Evolutionary conservation across 2,888 invertebrate species (phyloP).

Genomic region (Mimas tiliae): DNA sequence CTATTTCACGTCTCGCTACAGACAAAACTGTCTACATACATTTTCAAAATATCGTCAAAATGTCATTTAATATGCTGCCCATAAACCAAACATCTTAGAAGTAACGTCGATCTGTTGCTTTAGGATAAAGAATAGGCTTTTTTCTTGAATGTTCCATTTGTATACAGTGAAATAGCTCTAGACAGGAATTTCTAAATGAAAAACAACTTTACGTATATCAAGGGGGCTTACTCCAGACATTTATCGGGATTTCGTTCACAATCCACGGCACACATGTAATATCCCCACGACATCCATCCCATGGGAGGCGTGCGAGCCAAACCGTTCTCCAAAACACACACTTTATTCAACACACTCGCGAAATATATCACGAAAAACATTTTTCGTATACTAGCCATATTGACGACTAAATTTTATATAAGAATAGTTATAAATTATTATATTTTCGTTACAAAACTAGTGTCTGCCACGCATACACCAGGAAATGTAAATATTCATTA

Average conservation of each 20-base stretch:
- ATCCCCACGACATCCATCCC: slow-evolving; percentile 91
- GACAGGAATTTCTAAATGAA: not conserved
- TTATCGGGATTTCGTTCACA: slow-evolving; percentile 85
- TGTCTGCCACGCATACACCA: slow-evolving; percentile 4
- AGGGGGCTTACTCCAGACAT: slow-evolving; percentile 85
- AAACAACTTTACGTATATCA: not conserved
- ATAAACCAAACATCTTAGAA: too few species aligned
- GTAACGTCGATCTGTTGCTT: too few species aligned
- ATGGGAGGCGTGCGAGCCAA: slow-evolving; percentile 88
- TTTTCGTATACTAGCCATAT: not conserved
- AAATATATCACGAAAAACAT: slow-evolving; percentile 33
- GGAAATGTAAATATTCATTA: not conserved
- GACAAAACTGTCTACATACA: too few species aligned
- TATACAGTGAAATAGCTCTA: too few species aligned
- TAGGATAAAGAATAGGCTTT: too few species aligned
- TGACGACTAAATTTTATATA: not conserved
- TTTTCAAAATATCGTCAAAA: too few species aligned
- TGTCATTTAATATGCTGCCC: too few species aligned
- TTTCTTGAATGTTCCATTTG: too few species aligned
- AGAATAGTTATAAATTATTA: not conserved
- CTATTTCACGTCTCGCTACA: too few species aligned
- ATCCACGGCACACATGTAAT: slow-evolving; percentile 86
- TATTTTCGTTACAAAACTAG: not conserved
- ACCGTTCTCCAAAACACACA: slow-evolving; percentile 84
- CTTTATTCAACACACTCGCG: slow-evolving; percentile 43